Percentiles rank a stretch among this genome's conserved stretches.
Conservation (phyloP, 2,797 vertebrate genomes). For the Crocodylus rhombifer region DNA sequence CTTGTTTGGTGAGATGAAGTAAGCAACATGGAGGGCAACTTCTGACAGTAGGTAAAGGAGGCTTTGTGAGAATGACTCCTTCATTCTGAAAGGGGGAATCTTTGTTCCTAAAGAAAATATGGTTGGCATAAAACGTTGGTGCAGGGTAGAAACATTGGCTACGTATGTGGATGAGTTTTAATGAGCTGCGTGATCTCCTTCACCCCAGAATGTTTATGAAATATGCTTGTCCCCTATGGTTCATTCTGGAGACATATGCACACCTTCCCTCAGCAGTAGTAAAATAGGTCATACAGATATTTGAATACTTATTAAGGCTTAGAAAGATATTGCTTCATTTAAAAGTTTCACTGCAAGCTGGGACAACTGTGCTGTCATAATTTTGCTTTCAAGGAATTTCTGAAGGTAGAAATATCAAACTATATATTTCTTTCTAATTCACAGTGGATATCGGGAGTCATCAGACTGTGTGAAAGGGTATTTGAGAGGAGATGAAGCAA, state of each 20-base stretch:
- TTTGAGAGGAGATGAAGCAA: background rate
- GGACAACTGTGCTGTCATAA: background rate
- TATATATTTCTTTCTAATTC: background rate
- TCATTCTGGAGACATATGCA: background rate
- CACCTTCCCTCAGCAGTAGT: background rate
- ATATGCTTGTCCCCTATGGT: background rate
- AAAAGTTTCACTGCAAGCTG: rapidly evolving
- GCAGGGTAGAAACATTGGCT: rapidly evolving
- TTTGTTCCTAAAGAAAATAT: too few relatives aligned
- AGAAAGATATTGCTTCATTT: background rate
- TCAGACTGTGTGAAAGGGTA: background rate
- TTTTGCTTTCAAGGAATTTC: background rate
- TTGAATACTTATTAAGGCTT: background rate
- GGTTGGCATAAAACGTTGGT: too few relatives aligned
- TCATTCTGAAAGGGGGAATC: too few relatives aligned
- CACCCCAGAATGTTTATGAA: rapidly evolving
- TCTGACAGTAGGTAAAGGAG: too few relatives aligned
- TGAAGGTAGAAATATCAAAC: conserved; percentile 9
- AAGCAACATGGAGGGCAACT: too few relatives aligned
- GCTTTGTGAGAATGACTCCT: too few relatives aligned
- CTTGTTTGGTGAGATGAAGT: too few relatives aligned
- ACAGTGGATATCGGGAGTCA: background rate
- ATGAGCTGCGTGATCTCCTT: background rate
- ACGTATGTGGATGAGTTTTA: rapidly evolving
- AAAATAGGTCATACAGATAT: background rate